phyloP scores from a whole-genome alignment of 2,113 vertebrate species.

The Spermophilus dauricus region DNA sequence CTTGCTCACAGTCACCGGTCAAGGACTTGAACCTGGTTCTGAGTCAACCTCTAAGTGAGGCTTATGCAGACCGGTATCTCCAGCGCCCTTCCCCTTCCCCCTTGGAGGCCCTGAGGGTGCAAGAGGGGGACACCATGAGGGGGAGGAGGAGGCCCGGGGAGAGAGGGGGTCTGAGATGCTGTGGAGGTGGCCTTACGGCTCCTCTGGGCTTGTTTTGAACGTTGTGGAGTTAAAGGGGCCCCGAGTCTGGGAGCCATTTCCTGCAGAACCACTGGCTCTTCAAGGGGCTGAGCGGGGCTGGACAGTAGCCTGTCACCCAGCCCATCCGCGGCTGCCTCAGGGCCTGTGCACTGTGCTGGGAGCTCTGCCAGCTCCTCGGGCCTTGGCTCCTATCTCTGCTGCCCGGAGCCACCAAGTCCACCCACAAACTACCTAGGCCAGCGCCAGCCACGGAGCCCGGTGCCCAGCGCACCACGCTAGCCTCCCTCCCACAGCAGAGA shows the following conservation, averaged over 20 bases:
- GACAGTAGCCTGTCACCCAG: background rate
- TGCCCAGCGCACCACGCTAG: background rate
- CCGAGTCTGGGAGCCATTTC: background rate
- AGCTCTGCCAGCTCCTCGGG: background rate
- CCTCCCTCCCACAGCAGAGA: background rate
- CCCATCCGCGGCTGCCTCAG: background rate
- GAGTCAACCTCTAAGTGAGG: too few species aligned
- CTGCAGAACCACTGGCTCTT: background rate
- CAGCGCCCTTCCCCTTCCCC: fast-evolving
- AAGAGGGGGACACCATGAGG: background rate
- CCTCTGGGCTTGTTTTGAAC: fast-evolving
- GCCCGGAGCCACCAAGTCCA: background rate
- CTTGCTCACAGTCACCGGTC: too few species aligned
- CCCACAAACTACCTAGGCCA: background rate
- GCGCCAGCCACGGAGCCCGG: background rate
- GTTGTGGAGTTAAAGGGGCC: background rate
- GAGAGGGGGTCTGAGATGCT: background rate
- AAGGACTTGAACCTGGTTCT: too few species aligned
- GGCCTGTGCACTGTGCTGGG: background rate
- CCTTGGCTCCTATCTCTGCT: conserved; percentile 55
- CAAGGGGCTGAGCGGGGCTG: background rate
- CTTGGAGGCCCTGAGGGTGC: fast-evolving
- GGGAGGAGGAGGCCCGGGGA: background rate
- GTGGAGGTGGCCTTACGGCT: fast-evolving
- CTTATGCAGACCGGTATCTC: too few species aligned